Evolutionary conservation across 2,888 invertebrate species (phyloP), one percentile per base, ranked within the genome.

Genomic region (Strigamia transsilvanica): DNA sequence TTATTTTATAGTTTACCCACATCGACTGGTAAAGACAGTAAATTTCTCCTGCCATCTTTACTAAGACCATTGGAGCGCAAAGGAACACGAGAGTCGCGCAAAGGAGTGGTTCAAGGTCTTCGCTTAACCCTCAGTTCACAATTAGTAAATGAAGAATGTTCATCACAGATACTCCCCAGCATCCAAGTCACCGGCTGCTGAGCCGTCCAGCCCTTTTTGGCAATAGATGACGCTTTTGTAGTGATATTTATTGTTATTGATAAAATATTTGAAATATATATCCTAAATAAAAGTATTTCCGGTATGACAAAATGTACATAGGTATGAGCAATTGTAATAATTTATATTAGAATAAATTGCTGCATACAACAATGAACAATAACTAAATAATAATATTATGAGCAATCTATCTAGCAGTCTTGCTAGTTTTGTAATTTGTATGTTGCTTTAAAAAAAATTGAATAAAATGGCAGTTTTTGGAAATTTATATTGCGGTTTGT

Each of bases 101-200:
- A 80, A 51, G 83, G 83, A 12, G 82, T 83, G 12, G 82, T 83
- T 18, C 80, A 83, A 23, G 79, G 81, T 4, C 82, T 83, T 79
- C 38, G 83, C 38, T 41, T 79, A 21, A 83, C 83, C 23, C 42
- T 83, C 27, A 81, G 80, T 18, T 80, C 82, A 2, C 82, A 83
- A 41, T 79, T 51, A 32, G 82, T 82, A 18, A 83, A 83, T 5
- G 83, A 83, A 56, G 83, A 83, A 46, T 41, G 41, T 13, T 41
- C 41, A 9, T 38, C 79, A 18, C 38, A 41, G 10, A 23, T 41
- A 23, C 79, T 79, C 18, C 79, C 82, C 27, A 82, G 78, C 78
- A 61, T 41, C 61, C 66, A 78, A 18, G 79, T 73, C 4, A 78
- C 78, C 56, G 82, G 51, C 21, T 79, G 42, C 77, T 78, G 27